These are phyloP conservation scores for Polyploca ridens DNA, from an alignment of 2,888 invertebrate genomes.

Conservation along the genomic window DNA sequence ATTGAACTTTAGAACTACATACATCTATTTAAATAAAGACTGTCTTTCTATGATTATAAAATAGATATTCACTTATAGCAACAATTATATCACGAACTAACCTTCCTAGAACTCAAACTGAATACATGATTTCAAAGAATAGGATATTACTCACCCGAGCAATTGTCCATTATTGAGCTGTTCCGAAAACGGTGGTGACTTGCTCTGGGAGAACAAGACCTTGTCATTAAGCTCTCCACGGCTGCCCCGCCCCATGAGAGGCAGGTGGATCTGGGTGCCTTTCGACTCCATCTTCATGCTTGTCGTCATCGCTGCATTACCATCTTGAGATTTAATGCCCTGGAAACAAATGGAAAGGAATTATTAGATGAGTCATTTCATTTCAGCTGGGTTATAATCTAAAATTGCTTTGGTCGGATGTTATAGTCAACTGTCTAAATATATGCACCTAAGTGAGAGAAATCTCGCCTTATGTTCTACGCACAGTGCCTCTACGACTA, in stretches of 20 bases:
- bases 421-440: no score
- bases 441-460: no score
- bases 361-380: not conserved
- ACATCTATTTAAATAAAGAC: constrained; percentile 12
- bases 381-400: no score
- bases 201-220: constrained; percentile 73
- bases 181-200: constrained; percentile 75
- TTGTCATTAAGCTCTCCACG: constrained; percentile 76
- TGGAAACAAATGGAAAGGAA: constrained; percentile 40
- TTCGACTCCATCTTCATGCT: constrained; percentile 79
- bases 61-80: no score
- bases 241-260: constrained; percentile 74
- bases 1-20: no score
- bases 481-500: no score
- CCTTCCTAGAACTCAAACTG: no score
- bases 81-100: no score
- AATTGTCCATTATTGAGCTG: constrained; percentile 87
- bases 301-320: constrained; percentile 73
- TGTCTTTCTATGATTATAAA: not conserved
- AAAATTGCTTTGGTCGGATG: no score
- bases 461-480: no score
- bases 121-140: no score
- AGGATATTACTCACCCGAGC: constrained; percentile 76
- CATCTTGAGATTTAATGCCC: constrained; percentile 67
- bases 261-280: constrained; percentile 83